A percentile compares a stretch with the other conserved stretches of the same genome.
Evolutionary conservation across 2,113 vertebrate species (phyloP).

Genomic region (Tympanuchus pallidicinctus): DNA sequence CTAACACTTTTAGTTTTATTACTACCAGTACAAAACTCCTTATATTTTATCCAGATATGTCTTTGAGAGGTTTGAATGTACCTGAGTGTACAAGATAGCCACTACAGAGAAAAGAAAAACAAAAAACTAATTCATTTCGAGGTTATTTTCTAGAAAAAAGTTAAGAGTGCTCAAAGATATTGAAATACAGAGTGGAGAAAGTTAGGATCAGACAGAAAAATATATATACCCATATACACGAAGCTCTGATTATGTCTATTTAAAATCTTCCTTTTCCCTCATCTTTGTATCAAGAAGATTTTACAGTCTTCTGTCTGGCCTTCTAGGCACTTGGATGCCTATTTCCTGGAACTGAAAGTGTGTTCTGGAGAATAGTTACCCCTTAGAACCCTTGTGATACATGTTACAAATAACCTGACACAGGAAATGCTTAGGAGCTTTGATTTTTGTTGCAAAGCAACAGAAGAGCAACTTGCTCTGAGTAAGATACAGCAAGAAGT

Average conservation of each 20-base stretch:
- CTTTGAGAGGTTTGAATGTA: neutral
- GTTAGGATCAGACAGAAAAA: neutral
- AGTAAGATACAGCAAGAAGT: neutral
- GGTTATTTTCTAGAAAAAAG: neutral
- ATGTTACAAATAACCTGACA: neutral
- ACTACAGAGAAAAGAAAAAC: neutral
- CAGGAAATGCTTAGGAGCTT: neutral
- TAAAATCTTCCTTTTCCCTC: neutral
- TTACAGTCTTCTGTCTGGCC: neutral
- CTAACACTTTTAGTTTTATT: neutral
- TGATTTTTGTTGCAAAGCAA: neutral
- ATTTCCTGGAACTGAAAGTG: neutral
- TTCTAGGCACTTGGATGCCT: neutral
- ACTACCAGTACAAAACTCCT: neutral
- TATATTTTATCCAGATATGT: neutral
- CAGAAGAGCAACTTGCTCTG: neutral
- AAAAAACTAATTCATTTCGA: neutral
- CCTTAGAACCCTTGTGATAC: neutral
- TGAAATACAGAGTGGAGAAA: neutral
- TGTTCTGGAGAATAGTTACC: neutral
- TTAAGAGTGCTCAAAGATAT: neutral
- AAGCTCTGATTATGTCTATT: neutral
- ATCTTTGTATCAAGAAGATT: neutral
- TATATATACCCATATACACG: neutral
- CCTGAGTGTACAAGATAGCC: neutral